Base-by-base conservation (phyloP, 2,113 vertebrate genomes). In the Pavo muticus region DNA sequence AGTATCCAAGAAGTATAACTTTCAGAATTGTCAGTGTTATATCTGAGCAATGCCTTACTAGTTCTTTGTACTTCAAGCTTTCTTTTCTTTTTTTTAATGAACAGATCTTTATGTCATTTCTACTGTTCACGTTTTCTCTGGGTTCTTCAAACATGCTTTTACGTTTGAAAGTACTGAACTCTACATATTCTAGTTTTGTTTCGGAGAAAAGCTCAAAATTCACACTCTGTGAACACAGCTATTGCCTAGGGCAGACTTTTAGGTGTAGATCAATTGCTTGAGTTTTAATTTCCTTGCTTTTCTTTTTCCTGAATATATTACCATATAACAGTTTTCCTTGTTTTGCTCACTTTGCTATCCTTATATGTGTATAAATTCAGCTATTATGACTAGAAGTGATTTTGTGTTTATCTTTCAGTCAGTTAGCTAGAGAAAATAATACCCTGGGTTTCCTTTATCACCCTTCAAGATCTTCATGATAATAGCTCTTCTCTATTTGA, bases 201-300 rank as follows among this genome's bases (percentile, higher is more conserved):
- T 91, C 67, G 47, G 84, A 87, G 87, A 47, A 78, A 84, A 87
- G 15, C 37, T 81, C 11, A 11, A 90, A 24, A 25, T 23, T 94
- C 29, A 63, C 30, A 81, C 27, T 73, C 45, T 78, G 20, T 78
- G 20, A 71, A 87, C 19, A 70, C 6, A 89, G 42, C 3, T n/a
- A 21, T 37, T 75, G 42, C 85, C 47, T 42, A 12, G 18, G 45
- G 85, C 42, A 78, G 45, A 89, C n/a, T 77, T 61, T 87, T 81
- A 4, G 2, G 17, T 74, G 50, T 64, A 78, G 50, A 64, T 50
- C 75, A 25, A 79, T 78, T 71, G 11, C 20, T 30, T 75, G 35
- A 59, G 20, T 81, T 89, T 57, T 74, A 72, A 64, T 90, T 72
- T 87, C 29, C 14, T 78, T 5, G 1, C 3, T 71, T 80, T 87